Evolutionary conservation across 2,797 vertebrate species (phyloP).

Genomic region (Mareca strepera): DNA sequence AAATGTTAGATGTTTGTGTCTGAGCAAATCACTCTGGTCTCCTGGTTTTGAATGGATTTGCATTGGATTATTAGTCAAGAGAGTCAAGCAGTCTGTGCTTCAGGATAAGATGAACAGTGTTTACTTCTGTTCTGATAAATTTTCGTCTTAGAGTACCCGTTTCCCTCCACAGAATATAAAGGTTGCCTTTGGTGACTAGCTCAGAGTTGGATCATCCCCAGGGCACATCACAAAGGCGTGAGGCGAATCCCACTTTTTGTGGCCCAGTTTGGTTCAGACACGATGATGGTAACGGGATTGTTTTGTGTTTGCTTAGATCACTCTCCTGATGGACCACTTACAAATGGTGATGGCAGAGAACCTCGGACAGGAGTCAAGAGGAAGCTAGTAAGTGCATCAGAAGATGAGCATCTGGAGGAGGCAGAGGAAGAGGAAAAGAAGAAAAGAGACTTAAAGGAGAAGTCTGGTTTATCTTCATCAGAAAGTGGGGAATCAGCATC

Average conservation of each 20-base stretch:
- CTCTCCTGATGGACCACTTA: constrained; percentile 77
- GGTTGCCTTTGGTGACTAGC: neutral
- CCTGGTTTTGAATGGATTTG: neutral
- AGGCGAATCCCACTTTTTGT: neutral
- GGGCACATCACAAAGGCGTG: neutral
- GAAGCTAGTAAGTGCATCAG: constrained; percentile 76
- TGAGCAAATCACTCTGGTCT: neutral
- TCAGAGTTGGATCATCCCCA: neutral
- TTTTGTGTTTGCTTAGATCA: constrained; percentile 76
- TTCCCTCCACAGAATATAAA: neutral
- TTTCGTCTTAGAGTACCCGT: neutral
- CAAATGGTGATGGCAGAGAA: constrained; percentile 84
- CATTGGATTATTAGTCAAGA: neutral
- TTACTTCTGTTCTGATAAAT: neutral
- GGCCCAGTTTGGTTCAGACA: neutral
- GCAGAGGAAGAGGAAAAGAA: constrained; percentile 78
- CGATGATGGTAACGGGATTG: neutral
- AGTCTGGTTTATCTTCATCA: constrained; percentile 80
- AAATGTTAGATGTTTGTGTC: neutral
- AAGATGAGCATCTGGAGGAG: constrained; percentile 74
- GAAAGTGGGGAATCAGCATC: constrained; percentile 84
- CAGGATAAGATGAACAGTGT: neutral
- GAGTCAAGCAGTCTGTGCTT: neutral
- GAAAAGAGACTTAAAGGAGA: constrained; percentile 75
- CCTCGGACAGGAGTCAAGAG: constrained; percentile 75